Conservation (phyloP, 2,888 invertebrate species). For the Magallana nippona region DNA sequence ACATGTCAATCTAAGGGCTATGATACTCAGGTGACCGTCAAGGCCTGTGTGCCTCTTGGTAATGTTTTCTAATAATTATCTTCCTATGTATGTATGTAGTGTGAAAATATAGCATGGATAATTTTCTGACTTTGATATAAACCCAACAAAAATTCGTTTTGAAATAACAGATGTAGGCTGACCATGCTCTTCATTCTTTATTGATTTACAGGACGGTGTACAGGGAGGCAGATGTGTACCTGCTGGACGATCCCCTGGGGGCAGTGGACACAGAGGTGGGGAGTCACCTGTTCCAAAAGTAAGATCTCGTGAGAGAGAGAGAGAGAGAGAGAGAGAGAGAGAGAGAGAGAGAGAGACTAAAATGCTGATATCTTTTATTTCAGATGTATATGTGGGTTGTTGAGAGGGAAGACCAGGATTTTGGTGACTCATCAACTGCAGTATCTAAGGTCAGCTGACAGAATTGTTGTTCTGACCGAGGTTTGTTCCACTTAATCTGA, state of each 20-base stretch:
- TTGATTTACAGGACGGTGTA: constrained; percentile 84
- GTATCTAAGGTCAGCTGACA: constrained; percentile 81
- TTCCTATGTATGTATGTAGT: too few relatives aligned
- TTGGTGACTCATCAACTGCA: constrained; percentile 92
- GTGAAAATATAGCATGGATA: too few relatives aligned
- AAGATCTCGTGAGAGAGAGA: background rate
- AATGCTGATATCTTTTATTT: background rate
- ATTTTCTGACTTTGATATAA: too few relatives aligned
- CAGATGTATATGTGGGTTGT: constrained; percentile 81
- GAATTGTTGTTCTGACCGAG: constrained; percentile 79
- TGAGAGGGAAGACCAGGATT: constrained; percentile 86
- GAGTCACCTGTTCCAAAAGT: constrained; percentile 91
- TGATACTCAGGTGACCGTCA: too few relatives aligned
- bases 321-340: background rate
- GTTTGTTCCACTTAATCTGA: constrained; percentile 55
- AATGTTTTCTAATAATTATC: too few relatives aligned
- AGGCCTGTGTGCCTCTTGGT: too few relatives aligned
- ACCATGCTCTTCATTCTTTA: background rate
- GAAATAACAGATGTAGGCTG: too few relatives aligned
- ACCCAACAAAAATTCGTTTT: too few relatives aligned
- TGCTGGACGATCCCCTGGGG: constrained; percentile 92
- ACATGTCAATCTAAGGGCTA: too few relatives aligned
- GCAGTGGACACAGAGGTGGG: constrained; percentile 95
- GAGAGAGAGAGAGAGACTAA: background rate
- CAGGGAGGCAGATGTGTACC: constrained; percentile 89